Conservation (phyloP, 2,888 invertebrate genomes). For the Diplolepis rosae region DNA sequence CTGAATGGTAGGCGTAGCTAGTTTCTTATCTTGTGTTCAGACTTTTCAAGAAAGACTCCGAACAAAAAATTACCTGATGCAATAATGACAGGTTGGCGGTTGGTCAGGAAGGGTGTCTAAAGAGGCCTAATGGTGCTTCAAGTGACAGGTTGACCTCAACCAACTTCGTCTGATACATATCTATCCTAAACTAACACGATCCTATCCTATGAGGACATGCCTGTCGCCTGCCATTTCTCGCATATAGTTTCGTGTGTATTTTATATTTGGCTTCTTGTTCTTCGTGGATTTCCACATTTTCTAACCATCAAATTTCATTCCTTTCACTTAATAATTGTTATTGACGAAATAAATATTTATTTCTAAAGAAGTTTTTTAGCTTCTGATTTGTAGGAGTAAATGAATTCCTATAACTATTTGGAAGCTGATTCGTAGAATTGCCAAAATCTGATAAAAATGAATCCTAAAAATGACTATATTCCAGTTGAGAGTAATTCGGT, state of each 20-base stretch:
- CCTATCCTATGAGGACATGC: constrained; percentile 50
- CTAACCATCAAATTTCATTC: background rate
- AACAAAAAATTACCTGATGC: constrained; percentile 40
- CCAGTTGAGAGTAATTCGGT: no score
- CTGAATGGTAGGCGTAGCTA: constrained; percentile 20
- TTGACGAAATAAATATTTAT: background rate
- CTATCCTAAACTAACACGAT: constrained; percentile 72
- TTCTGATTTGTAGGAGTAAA: background rate
- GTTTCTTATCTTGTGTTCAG: constrained; percentile 27
- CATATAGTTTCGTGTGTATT: constrained; percentile 50
- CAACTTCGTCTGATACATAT: constrained; percentile 68
- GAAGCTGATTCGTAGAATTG: no score
- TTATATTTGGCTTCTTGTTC: constrained; percentile 60
- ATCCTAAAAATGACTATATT: no score
- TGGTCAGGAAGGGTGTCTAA: constrained; percentile 58
- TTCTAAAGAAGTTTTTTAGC: background rate
- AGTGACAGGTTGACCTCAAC: constrained; percentile 69
- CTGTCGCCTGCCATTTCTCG: constrained; percentile 32
- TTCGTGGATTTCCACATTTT: constrained; percentile 38
- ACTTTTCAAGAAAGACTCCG: constrained; percentile 19
- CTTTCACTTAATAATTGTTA: background rate
- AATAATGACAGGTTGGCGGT: constrained; percentile 68
- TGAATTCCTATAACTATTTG: no score
- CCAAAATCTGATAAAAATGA: no score
- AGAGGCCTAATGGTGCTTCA: constrained; percentile 70